Evolutionary conservation across 2,797 vertebrate genomes (phyloP), one percentile per base, ranked within the genome.

Genomic region (Botia almorhae): DNA sequence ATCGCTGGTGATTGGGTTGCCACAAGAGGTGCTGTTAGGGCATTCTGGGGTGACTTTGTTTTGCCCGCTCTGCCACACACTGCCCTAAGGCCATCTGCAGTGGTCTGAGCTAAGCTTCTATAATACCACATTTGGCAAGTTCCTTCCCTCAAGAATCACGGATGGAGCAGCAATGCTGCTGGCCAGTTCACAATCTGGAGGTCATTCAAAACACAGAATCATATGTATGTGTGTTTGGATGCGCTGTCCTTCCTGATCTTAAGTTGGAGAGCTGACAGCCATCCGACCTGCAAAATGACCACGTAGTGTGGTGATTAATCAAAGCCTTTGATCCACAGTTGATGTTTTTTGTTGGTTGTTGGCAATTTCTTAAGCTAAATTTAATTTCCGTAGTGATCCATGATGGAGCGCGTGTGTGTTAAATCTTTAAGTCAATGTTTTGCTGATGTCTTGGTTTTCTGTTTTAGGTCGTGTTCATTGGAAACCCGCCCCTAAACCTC

Each of bases 61-160:
- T 91, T 88, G 89, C 87, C 90, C 91, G 81, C 84, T 84, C 82
- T 84, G 83, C 88, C 92, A 83, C 84, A 88, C 87, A 91, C 67
- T 68, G 74, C 67, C 74, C 76, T 84, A 87, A 87, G 89, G 86
- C 89, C 89, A 91, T 91, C 88, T 88, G 92, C 90, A 90, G 89
- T 88, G 86, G 86, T 89, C 84, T 84, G 78, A 85, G 88, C 91
- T 92, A 92, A 94, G 91, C 90, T 90, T 85, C 74, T 87, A 84
- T 94, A 93, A 94, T 93, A 86, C 92, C 84, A 87, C 80, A 92
- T 91, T 93, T 93, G 93, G 93, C 93, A 94, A 83, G 85, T 74
- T 85, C 79, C 76, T 86, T 88, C 90, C 87, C 91, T 89, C 83
- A 92, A 91, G 89, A 88, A 88, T 89, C 81, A 76, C 76, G 75